Percentiles rank a stretch among this genome's conserved stretches.
These are phyloP conservation scores for Coendou prehensilis DNA, from an alignment of 2,797 vertebrate species.

Conservation along the genomic window DNA sequence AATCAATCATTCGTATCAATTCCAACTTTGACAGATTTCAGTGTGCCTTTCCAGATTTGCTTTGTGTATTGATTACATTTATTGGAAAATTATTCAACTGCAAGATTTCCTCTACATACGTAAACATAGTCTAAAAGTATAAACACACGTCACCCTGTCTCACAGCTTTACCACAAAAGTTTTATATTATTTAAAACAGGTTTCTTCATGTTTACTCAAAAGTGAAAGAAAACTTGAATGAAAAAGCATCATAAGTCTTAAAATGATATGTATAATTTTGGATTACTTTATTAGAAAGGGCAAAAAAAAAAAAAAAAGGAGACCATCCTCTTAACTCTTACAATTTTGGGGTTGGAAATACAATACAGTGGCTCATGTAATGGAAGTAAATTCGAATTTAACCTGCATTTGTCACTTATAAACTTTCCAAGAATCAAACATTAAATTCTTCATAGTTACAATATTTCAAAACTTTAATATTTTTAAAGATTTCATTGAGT, in stretches of 20 bases:
- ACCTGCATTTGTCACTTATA: not conserved
- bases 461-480: not conserved
- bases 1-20: slow-evolving; percentile 4
- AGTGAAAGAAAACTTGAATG: not conserved
- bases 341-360: not conserved
- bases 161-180: not conserved
- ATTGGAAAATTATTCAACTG: slow-evolving; percentile 45
- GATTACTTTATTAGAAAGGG: not conserved
- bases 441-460: not conserved
- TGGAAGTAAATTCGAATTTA: not conserved
- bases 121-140: slow-evolving; percentile 1
- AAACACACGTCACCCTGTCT: not conserved
- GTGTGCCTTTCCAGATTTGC: slow-evolving; percentile 22
- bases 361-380: not conserved
- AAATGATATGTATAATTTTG: not conserved
- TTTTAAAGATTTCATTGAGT: not conserved
- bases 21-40: slow-evolving; percentile 53
- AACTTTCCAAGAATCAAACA: not conserved
- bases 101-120: not conserved
- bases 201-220: not conserved
- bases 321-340: not conserved
- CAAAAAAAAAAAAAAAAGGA: not conserved
- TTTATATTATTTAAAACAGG: not conserved
- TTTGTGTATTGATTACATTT: slow-evolving; percentile 6
- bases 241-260: not conserved